Base-by-base conservation (phyloP, 2,797 vertebrate genomes). In the Avahi laniger region DNA sequence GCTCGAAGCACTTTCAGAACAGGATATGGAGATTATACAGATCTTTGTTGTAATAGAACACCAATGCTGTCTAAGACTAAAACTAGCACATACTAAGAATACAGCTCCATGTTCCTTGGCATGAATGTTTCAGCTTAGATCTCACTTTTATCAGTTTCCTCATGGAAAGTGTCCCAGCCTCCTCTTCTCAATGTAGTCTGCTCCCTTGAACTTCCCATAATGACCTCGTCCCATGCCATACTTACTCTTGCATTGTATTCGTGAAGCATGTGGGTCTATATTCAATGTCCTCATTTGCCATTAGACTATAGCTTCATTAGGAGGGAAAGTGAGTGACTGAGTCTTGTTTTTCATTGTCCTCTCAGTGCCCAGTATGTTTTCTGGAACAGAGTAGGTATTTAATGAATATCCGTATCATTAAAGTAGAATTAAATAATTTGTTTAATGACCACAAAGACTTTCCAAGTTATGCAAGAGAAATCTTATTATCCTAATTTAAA, bases 181-280 rank as follows among this genome's bases (percentile, higher is more conserved):
- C 67, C n/a, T 61, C 11, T 46, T n/a, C 15, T 14, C 30, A 7
- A 3, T 2, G 33, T 28, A 4, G 17, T 33, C 0, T 57, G 20
- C 10, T 11, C 22, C 61, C 8, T 81, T 52, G 12, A 0, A 48
- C 22, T 50, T 85, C 26, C 10, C 35, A 4, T 22, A 1, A 9
- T 2, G 48, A 57, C 4, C 54, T 43, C 43, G 43, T 43, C 43
- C 43, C 43, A 43, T 43, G 43, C 43, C 43, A 43, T 43, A 43
- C 43, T 43, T 43, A 43, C 2, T 11, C 22, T 63, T 57, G 41
- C 12, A 5, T 2, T 48, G 52, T 26, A 63, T 59, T 41, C 59
- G 5, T 3, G 57, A 35, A 67, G 28, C 10, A 15, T 1, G 20
- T 11, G 6, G 2, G 2, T 1, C 1, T 43, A 4, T 22, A 43